A percentile compares a stretch with the other conserved stretches of the same genome.
phyloP scores from a whole-genome alignment of 2,888 invertebrate species.

The Drosophila borborema region DNA sequence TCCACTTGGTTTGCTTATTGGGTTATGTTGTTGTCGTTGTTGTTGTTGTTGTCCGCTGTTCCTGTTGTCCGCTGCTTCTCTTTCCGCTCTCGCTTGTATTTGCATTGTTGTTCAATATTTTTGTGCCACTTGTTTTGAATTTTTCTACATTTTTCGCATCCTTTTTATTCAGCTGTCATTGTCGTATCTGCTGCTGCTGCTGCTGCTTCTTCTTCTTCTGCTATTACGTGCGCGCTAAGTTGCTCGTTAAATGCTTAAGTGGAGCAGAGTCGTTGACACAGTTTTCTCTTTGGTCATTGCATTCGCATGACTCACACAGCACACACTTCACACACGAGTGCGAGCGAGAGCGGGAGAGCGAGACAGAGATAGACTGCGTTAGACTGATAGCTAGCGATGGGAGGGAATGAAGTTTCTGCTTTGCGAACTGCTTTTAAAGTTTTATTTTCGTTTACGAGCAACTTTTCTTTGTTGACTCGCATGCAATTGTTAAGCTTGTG shows the following conservation, averaged over 20 bases:
- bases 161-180: slow-evolving; percentile 52
- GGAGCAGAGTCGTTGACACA: slow-evolving; percentile 82
- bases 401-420: slow-evolving; percentile 12
- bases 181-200: slow-evolving; percentile 28
- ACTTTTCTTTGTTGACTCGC: slow-evolving; percentile 49
- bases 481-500: slow-evolving; percentile 51
- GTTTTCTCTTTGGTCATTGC: slow-evolving; percentile 61
- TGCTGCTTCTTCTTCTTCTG: slow-evolving; percentile 30
- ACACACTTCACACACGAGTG: slow-evolving; percentile 6
- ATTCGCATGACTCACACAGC: slow-evolving; percentile 60
- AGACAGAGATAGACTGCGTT: not conserved
- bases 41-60: slow-evolving; percentile 32
- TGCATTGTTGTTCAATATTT: slow-evolving; percentile 73
- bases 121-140: slow-evolving; percentile 76
- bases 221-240: slow-evolving; percentile 64
- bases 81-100: slow-evolving; percentile 20
- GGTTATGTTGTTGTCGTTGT: slow-evolving; percentile 54
- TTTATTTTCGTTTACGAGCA: slow-evolving; percentile 56
- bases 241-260: slow-evolving; percentile 79
- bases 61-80: slow-evolving; percentile 29
- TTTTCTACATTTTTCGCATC: slow-evolving; percentile 68
- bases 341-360: not conserved
- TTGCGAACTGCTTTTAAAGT: slow-evolving; percentile 58
- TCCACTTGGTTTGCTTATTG: slow-evolving; percentile 52
- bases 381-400: not conserved